phyloP scores from a whole-genome alignment of 2,888 invertebrate species.

The Watsonalla binaria region DNA sequence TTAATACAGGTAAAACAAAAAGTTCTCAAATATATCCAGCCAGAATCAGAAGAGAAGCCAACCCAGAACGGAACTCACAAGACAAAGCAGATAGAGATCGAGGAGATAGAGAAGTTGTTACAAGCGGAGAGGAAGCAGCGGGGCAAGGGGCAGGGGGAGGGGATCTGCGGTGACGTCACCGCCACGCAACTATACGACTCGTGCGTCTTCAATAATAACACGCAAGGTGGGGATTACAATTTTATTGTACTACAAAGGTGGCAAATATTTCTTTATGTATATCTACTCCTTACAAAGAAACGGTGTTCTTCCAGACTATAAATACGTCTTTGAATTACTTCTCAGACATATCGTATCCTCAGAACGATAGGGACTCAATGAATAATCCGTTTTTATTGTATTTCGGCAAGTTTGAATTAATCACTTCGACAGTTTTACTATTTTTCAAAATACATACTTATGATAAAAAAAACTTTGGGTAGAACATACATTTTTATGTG shows the following conservation, averaged over 20 bases:
- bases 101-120: constrained; percentile 69
- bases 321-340: background rate
- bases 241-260: background rate
- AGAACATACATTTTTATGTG: no score
- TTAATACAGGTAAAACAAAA: no score
- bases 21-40: background rate
- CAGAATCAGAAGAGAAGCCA: constrained; percentile 18
- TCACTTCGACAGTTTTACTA: no score
- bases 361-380: no score
- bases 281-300: no score
- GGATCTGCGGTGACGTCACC: constrained; percentile 49
- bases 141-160: constrained; percentile 43
- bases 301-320: no score
- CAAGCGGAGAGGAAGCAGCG: constrained; percentile 53
- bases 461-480: no score
- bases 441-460: no score
- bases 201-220: constrained; percentile 70
- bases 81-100: constrained; percentile 66
- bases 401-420: no score
- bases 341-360: no score
- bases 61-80: constrained; percentile 40
- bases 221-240: constrained; percentile 44
- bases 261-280: no score
- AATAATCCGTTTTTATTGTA: no score
- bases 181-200: constrained; percentile 62